A percentile compares a stretch with the other conserved stretches of the same genome.
phyloP scores from a whole-genome alignment of 2,888 invertebrate species.

The Invenusta paracnida region DNA sequence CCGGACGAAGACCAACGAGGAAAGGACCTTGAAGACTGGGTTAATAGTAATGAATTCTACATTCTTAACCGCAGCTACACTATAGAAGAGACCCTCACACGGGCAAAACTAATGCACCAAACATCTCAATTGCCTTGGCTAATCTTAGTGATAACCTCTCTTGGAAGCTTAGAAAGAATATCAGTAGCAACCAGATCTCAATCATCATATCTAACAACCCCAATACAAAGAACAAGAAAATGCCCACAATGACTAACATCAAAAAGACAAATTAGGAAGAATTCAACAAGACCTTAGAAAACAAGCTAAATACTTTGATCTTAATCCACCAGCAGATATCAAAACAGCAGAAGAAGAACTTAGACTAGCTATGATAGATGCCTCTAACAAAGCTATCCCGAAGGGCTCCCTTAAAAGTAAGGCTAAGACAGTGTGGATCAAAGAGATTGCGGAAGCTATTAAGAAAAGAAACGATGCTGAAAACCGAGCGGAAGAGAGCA shows the following conservation, averaged over 20 bases:
- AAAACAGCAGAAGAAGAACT: background rate
- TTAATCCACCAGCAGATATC: background rate
- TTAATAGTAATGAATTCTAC: too few species aligned
- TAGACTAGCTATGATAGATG: background rate
- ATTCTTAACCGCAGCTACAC: background rate
- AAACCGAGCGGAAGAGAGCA: background rate
- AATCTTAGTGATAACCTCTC: background rate
- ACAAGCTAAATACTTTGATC: background rate
- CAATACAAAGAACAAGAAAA: background rate
- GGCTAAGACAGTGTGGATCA: background rate
- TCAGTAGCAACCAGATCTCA: background rate
- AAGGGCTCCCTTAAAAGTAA: background rate
- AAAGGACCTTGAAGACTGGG: too few species aligned
- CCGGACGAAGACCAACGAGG: too few species aligned
- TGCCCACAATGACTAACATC: background rate
- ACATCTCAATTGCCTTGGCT: background rate
- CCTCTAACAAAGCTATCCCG: background rate
- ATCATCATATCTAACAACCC: background rate
- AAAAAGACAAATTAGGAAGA: background rate
- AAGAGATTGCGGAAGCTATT: background rate
- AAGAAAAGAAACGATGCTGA: background rate
- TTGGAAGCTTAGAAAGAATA: background rate
- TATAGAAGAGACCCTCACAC: background rate
- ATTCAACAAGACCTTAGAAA: background rate
- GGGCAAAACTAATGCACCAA: background rate